Conservation (phyloP, 2,888 invertebrate species). For the Lasioglossum morio region DNA sequence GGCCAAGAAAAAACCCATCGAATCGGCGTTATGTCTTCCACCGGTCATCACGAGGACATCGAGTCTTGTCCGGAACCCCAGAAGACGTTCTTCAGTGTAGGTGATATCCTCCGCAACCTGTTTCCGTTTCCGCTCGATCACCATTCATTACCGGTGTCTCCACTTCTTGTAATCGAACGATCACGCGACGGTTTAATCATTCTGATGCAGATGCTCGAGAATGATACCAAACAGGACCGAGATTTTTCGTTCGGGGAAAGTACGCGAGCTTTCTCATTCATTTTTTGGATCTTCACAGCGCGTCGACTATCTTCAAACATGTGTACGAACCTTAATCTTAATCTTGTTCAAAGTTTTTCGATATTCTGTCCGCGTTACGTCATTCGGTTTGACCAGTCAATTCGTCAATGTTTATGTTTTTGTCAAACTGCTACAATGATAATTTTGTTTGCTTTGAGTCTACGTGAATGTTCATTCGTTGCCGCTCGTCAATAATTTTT, state of each 20-base stretch:
- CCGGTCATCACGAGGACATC: conserved; percentile 53
- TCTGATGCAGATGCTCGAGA: neutral
- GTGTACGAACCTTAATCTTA: too few species aligned
- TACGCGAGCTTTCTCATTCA: too few species aligned
- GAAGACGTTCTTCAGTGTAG: conserved; percentile 46
- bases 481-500: too few species aligned
- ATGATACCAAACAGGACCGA: neutral
- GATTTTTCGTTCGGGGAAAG: neutral
- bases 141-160: neutral
- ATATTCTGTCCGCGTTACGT: too few species aligned
- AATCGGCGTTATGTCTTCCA: conserved; percentile 41
- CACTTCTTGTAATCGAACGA: neutral
- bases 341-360: too few species aligned
- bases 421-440: too few species aligned
- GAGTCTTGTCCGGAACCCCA: conserved; percentile 49
- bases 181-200: neutral
- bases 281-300: too few species aligned
- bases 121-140: neutral
- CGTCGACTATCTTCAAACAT: too few species aligned
- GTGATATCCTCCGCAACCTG: conserved; percentile 16
- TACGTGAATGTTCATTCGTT: too few species aligned
- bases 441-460: too few species aligned
- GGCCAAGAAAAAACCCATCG: neutral
- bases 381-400: too few species aligned
- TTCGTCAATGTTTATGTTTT: too few species aligned